A percentile compares a stretch with the other conserved stretches of the same genome.
These are phyloP conservation scores for Agriopis aurantiaria DNA, from an alignment of 2,888 invertebrate species.

Conservation along the genomic window DNA sequence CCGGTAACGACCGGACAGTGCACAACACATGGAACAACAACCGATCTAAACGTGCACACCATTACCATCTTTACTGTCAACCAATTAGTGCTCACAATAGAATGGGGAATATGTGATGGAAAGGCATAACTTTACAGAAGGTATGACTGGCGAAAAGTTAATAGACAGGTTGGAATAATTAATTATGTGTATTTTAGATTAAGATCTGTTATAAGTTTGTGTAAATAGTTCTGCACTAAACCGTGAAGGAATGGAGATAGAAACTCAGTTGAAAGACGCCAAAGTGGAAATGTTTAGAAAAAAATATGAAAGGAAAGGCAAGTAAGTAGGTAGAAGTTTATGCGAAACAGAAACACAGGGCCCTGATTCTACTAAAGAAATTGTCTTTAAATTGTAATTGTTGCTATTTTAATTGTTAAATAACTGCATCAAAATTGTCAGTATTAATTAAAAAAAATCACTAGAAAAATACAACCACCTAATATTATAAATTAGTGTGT, in stretches of 20 bases:
- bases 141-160: constrained; percentile 30
- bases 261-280: not conserved
- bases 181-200: constrained; percentile 31
- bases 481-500: no score
- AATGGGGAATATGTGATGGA: not conserved
- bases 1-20: constrained; percentile 37
- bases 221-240: constrained; percentile 20
- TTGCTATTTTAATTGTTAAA: no score
- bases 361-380: no score
- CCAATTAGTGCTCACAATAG: not conserved
- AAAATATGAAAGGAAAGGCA: no score
- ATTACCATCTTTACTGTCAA: not conserved
- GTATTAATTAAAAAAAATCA: no score
- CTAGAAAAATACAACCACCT: no score
- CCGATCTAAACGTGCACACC: constrained; percentile 1
- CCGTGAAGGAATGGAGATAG: constrained; percentile 14
- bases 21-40: not conserved
- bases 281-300: not conserved
- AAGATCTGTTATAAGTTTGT: constrained; percentile 32
- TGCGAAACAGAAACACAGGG: not conserved
- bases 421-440: no score
- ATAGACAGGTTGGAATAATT: constrained; percentile 32
- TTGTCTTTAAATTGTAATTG: no score
- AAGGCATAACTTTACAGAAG: constrained; percentile 3
- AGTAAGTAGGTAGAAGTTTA: no score